These are phyloP conservation scores for Abscondita cerata DNA, from an alignment of 2,888 invertebrate species.

Conservation along the genomic window DNA sequence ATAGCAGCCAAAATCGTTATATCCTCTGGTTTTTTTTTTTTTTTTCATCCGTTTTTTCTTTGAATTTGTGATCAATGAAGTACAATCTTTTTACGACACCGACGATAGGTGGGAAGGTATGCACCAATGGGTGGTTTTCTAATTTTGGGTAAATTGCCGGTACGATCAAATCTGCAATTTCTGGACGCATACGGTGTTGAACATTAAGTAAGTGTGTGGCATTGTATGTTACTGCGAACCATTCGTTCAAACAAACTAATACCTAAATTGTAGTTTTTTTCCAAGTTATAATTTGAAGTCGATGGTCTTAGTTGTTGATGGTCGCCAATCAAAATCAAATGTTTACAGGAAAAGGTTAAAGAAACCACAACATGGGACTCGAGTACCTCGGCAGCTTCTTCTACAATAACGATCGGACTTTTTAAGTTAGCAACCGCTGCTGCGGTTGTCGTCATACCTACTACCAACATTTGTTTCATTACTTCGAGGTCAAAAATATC, in stretches of 20 bases:
- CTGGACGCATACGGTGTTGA: slow-evolving; percentile 81
- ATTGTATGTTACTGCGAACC: slow-evolving; percentile 68
- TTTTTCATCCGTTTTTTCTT: slow-evolving; percentile 56
- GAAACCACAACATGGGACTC: slow-evolving; percentile 84
- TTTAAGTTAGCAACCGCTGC: slow-evolving; percentile 72
- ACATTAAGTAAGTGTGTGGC: slow-evolving; percentile 64
- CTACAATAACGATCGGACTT: slow-evolving; percentile 77
- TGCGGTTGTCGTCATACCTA: slow-evolving; percentile 80
- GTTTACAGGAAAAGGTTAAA: slow-evolving; percentile 74
- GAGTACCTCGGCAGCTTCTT: slow-evolving; percentile 89
- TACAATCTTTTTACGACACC: slow-evolving; percentile 71
- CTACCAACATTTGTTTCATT: slow-evolving; percentile 63
- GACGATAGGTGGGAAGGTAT: slow-evolving; percentile 62
- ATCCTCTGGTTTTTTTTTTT: slow-evolving; percentile 63
- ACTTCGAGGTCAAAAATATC: slow-evolving; percentile 66
- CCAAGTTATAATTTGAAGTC: slow-evolving; percentile 70
- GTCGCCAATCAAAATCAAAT: slow-evolving; percentile 86
- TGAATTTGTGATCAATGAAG: slow-evolving; percentile 68
- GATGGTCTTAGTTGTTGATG: slow-evolving; percentile 80
- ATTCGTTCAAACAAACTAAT: slow-evolving; percentile 85
- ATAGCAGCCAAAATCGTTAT: slow-evolving; percentile 80
- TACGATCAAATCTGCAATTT: slow-evolving; percentile 66
- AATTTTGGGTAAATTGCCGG: slow-evolving; percentile 73
- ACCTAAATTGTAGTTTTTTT: slow-evolving; percentile 71
- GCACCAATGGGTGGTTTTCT: slow-evolving; percentile 66